Evolutionary conservation across 2,797 vertebrate genomes (phyloP), one percentile per base, ranked within the genome.

Genomic region (Austrolebias charrua): DNA sequence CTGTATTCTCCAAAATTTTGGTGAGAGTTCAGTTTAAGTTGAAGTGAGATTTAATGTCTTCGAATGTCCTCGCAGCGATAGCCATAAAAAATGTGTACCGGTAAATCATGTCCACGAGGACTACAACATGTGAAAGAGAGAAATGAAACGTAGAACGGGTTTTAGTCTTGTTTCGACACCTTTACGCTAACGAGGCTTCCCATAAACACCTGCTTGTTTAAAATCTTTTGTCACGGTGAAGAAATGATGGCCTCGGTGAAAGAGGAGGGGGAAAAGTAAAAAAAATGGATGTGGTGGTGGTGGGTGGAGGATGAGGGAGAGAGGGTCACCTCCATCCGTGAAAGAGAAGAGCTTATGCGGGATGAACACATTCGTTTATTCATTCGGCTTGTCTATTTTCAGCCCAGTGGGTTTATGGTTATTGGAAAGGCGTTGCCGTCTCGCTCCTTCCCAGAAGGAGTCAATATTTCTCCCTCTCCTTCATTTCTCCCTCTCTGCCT

Each of bases 361-460:
- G 89, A 92, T 88, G 89, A 91, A 91, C 88, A 89, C 90, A 87
- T 90, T 90, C 69, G 85, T 90, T 90, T 90, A 83, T 90, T 88
- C 85, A 86, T 85, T 83, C 68, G 69, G 76, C 78, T 76, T 60
- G 78, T 92, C 91, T 92, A 93, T 93, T 92, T 93, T 90, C 87
- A 91, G 90, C 91, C 81, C 85, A 86, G 81, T 86, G 90, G 90
- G 89, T 93, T 93, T 92, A 92, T 92, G 91, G 91, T 92, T 92
- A 92, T 93, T 93, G 92, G 91, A 92, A 92, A 93, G 91, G 90
- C 92, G 87, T 91, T 87, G 90, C 90, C 90, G 85, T 89, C 89
- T 90, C 87, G 81, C 90, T 91, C 80, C 87, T 93, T 92, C 92
- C 92, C 91, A 93, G 92, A 93, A 92, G 90, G 81, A 92, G 91